phyloP scores from a whole-genome alignment of 2,888 invertebrate species.

The Coenonympha glycerion region DNA sequence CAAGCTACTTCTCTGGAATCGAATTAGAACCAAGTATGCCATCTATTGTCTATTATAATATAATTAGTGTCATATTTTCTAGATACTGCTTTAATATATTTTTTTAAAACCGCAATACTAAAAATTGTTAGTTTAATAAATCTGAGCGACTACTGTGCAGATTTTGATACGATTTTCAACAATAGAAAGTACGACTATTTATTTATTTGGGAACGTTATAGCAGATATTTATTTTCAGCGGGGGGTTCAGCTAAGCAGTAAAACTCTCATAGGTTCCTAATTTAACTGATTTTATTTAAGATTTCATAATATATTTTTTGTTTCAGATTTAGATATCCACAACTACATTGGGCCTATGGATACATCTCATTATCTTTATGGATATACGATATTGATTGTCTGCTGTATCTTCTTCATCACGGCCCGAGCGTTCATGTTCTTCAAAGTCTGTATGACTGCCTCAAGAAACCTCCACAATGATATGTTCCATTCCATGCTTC shows the following conservation, averaged over 20 bases:
- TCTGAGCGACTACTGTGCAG: too few relatives aligned
- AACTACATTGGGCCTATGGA: slow-evolving; percentile 64
- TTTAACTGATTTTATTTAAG: neutral
- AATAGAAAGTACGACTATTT: too few relatives aligned
- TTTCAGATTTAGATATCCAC: slow-evolving; percentile 58
- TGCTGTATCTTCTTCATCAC: slow-evolving; percentile 75
- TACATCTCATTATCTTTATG: slow-evolving; percentile 64
- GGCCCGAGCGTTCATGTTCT: slow-evolving; percentile 80
- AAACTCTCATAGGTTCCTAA: too few relatives aligned
- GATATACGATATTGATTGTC: slow-evolving; percentile 60
- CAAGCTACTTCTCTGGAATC: slow-evolving; percentile 59
- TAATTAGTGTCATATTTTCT: neutral
- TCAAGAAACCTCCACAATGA: slow-evolving; percentile 85
- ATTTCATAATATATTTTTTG: slow-evolving; percentile 12
- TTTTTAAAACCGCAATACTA: too few relatives aligned
- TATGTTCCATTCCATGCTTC: slow-evolving; percentile 88
- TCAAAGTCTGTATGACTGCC: slow-evolving; percentile 84
- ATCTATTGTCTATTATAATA: too few relatives aligned
- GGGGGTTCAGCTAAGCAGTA: too few relatives aligned
- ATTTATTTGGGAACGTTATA: too few relatives aligned
- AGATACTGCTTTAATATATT: neutral
- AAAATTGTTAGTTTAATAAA: too few relatives aligned
- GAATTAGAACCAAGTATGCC: slow-evolving; percentile 47
- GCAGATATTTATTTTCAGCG: too few relatives aligned
- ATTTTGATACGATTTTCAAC: too few relatives aligned